Conservation (phyloP, 1,140 invertebrate species). For the Spodoptera litura region DNA sequence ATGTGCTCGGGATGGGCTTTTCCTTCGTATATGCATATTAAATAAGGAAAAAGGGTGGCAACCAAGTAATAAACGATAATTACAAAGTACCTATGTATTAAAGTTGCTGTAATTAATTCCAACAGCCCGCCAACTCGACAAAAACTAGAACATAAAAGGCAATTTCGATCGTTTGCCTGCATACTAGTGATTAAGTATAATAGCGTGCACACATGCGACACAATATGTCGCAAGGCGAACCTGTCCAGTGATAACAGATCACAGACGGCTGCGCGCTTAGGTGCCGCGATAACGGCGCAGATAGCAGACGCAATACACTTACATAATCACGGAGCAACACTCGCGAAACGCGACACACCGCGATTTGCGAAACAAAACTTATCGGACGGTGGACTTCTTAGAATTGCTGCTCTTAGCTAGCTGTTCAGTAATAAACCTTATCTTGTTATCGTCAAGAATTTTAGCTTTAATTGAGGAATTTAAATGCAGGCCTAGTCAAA, state of each 20-base stretch:
- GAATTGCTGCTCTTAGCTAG: neutral
- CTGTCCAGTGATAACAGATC: constrained; percentile 58
- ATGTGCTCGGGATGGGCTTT: constrained; percentile 4
- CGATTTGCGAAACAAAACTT: constrained; percentile 39
- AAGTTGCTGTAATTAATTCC: neutral
- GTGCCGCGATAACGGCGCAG: constrained; percentile 47
- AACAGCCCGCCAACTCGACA: constrained; percentile 8
- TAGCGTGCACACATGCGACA: constrained; percentile 41
- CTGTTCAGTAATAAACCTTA: constrained; percentile 1
- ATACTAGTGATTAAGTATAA: constrained; percentile 43
- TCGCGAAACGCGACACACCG: constrained; percentile 35
- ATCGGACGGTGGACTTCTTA: constrained; percentile 10
- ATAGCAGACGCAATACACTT: constrained; percentile 53
- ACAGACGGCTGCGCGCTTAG: constrained; percentile 44
- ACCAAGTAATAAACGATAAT: constrained; percentile 28
- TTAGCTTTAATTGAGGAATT: neutral
- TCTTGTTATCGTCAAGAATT: neutral
- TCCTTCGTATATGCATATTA: constrained; percentile 6
- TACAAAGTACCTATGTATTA: neutral
- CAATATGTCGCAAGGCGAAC: constrained; percentile 56
- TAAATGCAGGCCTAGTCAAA: neutral
- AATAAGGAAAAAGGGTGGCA: neutral
- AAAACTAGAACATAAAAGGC: constrained; percentile 4
- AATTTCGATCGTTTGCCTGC: constrained; percentile 29
- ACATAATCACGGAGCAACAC: constrained; percentile 50